Evolutionary conservation across 2,797 vertebrate species (phyloP), one percentile per base, ranked within the genome.

Genomic region (Miichthys miiuy): DNA sequence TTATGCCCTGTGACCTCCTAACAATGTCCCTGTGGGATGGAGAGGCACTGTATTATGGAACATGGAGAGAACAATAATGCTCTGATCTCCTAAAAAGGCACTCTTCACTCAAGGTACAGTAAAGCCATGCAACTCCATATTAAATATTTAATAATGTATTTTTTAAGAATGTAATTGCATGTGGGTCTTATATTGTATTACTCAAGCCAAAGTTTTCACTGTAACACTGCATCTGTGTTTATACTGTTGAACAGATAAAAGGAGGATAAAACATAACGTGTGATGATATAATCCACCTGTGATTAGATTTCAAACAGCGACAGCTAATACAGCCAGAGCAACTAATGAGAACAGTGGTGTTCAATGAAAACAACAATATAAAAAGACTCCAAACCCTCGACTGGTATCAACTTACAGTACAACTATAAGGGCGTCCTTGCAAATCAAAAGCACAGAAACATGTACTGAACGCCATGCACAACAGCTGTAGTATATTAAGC

Each of bases 401-500:
- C 44, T 42, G 50, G 42, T 60, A 42, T 73, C 68, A 64, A 17
- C 72, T 80, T 51, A 16, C 66, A 68, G 34, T 21, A 17, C 20
- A 57, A 47, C 50, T 52, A 12, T 16, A 44, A 51, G 46, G 20
- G 6, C 1, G 4, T 67, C 67, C 46, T 68, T 69, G 12, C 50
- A 70, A 79, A 71, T 56, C 44, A 75, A 66, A 75, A 46, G 50
- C 11, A 11, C 34, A 65, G 17, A 86, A 55, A 68, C 27, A 63
- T 42, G 11, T 27, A n/a, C 16, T 65, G 38, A 69, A 70, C 68
- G 25, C 78, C 25, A 72, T 41, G 30, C 57, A 71, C 25, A 51
- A 18, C 83, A 84, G 68, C 83, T 86, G 84, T 13, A 51, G 6
- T 30, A 20, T 48, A 73, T 83, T 77, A 83, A 51, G 71, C 23